phyloP scores from a whole-genome alignment of 1,140 invertebrate genomes.

The Coenobita brevimanus region DNA sequence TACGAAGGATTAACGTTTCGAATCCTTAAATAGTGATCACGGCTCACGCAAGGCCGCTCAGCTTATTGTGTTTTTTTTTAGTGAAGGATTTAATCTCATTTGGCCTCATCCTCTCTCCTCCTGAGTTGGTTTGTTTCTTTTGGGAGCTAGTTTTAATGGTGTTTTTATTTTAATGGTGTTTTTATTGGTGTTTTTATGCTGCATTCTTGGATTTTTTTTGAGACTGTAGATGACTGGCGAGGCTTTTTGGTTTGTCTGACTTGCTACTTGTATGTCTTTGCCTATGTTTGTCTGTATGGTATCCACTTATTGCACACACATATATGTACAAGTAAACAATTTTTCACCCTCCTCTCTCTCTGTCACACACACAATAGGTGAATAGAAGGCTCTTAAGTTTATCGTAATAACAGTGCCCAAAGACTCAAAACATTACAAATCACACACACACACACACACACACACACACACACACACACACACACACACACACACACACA shows the following conservation, averaged over 20 bases:
- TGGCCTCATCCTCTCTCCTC: neutral
- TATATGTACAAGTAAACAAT: neutral
- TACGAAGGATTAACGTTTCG: conserved; percentile 61
- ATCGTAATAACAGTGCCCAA: too few relatives aligned
- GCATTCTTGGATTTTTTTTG: too few relatives aligned
- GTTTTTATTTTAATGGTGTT: too few relatives aligned
- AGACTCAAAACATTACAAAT: too few relatives aligned
- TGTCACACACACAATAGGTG: too few relatives aligned
- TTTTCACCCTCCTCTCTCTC: too few relatives aligned
- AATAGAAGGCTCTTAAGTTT: too few relatives aligned
- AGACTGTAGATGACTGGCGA: too few relatives aligned
- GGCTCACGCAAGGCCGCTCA: conserved; percentile 43
- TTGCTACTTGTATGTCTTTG: neutral
- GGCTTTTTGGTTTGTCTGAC: too few relatives aligned
- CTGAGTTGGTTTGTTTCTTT: neutral
- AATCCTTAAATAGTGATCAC: conserved; percentile 62
- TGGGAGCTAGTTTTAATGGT: neutral
- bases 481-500: conserved; percentile 41
- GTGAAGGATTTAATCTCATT: conserved; percentile 50
- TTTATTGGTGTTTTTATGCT: too few relatives aligned
- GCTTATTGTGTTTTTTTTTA: neutral
- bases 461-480: conserved; percentile 45
- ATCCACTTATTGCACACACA: neutral
- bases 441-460: conserved; percentile 40
- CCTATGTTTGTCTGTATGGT: neutral